phyloP scores from a whole-genome alignment of 2,113 vertebrate genomes.

The Brevimyrus niger region DNA sequence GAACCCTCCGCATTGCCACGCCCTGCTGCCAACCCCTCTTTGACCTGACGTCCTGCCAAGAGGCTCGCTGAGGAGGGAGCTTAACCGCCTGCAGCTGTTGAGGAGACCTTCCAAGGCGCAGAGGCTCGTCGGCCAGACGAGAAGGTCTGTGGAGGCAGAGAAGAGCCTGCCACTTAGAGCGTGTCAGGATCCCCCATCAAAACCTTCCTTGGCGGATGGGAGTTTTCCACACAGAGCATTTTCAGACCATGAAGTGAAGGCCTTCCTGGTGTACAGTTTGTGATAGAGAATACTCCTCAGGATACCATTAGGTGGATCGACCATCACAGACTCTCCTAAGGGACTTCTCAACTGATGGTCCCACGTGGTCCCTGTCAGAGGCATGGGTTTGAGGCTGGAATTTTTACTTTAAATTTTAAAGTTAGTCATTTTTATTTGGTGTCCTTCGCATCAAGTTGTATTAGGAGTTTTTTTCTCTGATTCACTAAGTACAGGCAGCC shows the following conservation, averaged over 20 bases:
- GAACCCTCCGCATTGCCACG: constrained; percentile 6
- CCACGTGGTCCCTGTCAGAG: background rate
- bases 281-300: background rate
- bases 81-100: constrained; percentile 10
- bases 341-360: background rate
- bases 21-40: constrained; percentile 14
- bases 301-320: background rate
- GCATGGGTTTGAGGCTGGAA: background rate
- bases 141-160: background rate
- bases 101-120: background rate
- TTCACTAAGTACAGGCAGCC: background rate
- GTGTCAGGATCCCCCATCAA: background rate
- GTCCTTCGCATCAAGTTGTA: background rate
- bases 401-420: background rate
- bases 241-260: background rate
- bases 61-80: background rate
- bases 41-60: constrained; percentile 4
- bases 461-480: background rate
- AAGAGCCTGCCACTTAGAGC: background rate
- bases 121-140: background rate
- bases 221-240: background rate
- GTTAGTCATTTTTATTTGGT: background rate
- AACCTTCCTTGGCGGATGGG: background rate
- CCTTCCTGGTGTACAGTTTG: background rate
- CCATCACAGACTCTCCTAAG: background rate